Evolutionary conservation across 2,888 invertebrate genomes (phyloP).

Genomic region (Tortricodes alternella): DNA sequence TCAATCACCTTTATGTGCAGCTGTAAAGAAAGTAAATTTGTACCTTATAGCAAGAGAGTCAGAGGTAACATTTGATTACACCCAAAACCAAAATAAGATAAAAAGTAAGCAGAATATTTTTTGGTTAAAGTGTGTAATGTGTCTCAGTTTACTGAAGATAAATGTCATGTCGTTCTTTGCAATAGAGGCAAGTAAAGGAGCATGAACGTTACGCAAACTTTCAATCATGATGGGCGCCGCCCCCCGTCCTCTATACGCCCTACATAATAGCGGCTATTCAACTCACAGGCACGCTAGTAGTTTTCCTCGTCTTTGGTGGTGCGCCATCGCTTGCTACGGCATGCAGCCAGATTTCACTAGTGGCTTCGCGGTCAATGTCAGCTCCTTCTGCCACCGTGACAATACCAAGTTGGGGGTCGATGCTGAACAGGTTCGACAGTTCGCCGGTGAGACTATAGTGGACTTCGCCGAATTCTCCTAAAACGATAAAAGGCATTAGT

Average conservation of each 20-base stretch:
- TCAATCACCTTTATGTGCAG: constrained; percentile 90
- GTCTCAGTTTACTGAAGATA: no score
- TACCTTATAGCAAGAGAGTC: no score
- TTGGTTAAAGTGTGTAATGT: no score
- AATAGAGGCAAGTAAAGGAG: no score
- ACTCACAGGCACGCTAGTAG: constrained; percentile 88
- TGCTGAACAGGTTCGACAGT: constrained; percentile 87
- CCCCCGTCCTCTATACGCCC: not conserved
- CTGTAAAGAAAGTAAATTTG: constrained; percentile 54
- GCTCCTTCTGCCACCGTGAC: constrained; percentile 88
- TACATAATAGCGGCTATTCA: not conserved
- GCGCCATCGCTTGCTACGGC: constrained; percentile 93
- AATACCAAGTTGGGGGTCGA: constrained; percentile 87
- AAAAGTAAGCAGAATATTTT: no score
- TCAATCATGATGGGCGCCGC: not conserved
- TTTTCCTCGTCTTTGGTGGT: constrained; percentile 85
- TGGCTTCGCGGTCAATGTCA: constrained; percentile 90
- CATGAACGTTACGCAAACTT: no score
- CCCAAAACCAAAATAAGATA: no score
- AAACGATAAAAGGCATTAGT: no score
- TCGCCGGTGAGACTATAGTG: constrained; percentile 90
- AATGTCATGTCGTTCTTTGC: no score
- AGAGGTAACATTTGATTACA: no score
- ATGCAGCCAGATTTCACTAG: constrained; percentile 87
- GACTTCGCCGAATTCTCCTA: constrained; percentile 88